A percentile compares a stretch with the other conserved stretches of the same genome.
These are phyloP conservation scores for Eutolmus rufibarbis DNA, from an alignment of 2,888 invertebrate genomes.

Conservation along the genomic window DNA sequence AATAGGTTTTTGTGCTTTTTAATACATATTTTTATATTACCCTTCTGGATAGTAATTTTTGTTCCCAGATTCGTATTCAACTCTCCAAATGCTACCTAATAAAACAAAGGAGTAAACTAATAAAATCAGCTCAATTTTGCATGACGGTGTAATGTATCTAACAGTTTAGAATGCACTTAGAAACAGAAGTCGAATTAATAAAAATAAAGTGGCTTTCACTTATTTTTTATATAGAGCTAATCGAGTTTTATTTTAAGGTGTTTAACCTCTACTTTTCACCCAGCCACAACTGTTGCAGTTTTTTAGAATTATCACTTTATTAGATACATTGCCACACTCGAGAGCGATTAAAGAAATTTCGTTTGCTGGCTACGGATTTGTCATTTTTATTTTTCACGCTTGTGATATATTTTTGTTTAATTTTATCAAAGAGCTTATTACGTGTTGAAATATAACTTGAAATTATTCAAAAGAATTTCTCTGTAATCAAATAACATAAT, in stretches of 20 bases:
- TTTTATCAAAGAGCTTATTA: not conserved
- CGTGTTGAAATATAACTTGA: not conserved
- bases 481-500: not conserved
- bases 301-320: not conserved
- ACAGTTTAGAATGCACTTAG: not conserved
- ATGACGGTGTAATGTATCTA: no score
- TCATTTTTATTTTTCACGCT: not conserved
- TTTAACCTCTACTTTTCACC: not conserved
- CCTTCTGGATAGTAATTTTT: no score
- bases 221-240: no score
- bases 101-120: no score
- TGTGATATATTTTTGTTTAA: not conserved
- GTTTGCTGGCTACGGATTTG: not conserved
- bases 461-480: not conserved
- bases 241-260: not conserved
- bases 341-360: not conserved
- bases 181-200: not conserved
- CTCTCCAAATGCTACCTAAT: no score
- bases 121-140: no score
- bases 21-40: no score
- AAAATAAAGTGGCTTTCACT: no score
- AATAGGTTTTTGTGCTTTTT: no score
- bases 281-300: not conserved
- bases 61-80: no score
- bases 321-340: not conserved